phyloP scores from a whole-genome alignment of 2,113 vertebrate genomes.

The Crotophaga sulcirostris region DNA sequence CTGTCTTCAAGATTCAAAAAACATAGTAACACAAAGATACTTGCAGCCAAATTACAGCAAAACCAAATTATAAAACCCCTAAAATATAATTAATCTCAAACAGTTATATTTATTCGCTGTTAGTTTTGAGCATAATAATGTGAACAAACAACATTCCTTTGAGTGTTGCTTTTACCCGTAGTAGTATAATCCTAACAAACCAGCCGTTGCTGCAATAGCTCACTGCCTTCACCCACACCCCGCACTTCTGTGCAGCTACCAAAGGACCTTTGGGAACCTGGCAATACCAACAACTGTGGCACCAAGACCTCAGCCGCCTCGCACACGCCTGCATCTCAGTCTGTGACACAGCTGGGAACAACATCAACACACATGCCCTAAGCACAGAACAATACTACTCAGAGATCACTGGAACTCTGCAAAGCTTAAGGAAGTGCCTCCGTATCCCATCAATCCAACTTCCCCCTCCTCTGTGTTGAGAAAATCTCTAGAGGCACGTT shows the following conservation, averaged over 20 bases:
- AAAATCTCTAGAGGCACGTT: not conserved
- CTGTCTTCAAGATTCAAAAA: not conserved
- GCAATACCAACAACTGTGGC: not conserved
- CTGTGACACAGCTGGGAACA: not conserved
- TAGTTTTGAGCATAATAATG: not conserved
- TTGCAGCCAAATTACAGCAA: not conserved
- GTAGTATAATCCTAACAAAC: not conserved
- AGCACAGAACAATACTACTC: not conserved
- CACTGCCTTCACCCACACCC: not conserved
- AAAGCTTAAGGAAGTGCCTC: not conserved
- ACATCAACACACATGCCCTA: rapidly evolving
- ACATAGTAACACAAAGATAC: not conserved
- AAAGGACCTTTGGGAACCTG: not conserved
- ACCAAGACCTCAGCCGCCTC: not conserved
- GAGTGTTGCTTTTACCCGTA: not conserved
- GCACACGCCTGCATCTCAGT: too few species aligned
- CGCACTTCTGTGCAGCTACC: not conserved
- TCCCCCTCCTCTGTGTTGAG: not conserved
- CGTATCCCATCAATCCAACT: not conserved
- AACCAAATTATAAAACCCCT: not conserved
- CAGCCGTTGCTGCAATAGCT: not conserved
- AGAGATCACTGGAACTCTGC: not conserved
- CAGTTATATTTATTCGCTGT: not conserved
- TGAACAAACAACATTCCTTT: not conserved
- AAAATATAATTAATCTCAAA: not conserved